Evolutionary conservation across 1,140 invertebrate genomes (phyloP), one percentile per base, ranked within the genome.

Genomic region (Melitaea cinxia): DNA sequence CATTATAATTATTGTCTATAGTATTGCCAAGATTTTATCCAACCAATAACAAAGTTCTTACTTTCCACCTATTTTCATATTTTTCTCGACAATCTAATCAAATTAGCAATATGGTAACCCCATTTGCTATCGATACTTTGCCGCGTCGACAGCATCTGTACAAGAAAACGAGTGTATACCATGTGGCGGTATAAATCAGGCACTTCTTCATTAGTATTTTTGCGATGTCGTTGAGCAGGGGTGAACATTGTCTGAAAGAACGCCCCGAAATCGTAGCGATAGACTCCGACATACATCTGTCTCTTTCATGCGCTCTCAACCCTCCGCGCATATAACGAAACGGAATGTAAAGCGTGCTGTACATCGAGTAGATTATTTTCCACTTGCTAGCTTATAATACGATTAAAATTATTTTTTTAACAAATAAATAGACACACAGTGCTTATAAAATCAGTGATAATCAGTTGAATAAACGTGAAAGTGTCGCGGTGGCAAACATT

Each of bases 401-500:
- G 66, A 68, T 58, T 73, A 70, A 65, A 70, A 52, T 71, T 65
- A 60, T 57, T 57, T 61, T 70, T 73, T 75, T 63, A 62, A 68
- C 72, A 73, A 64, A 55, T 68, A 50, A 66, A 74, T 63, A 52
- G 37, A 3, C 45, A 23, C 33, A 42, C 23, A 65, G 33, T 58
- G 45, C 24, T 17, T 30, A 33, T 33, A 53, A n/a, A 53, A 58
- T 65, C 37, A 49, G 71, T 62, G 64, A 57, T 64, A 61, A 69
- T 63, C 55, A 69, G 63, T 68, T 21, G 61, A 65, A 65, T 73
- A 45, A 57, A 65, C 65, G 75, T 75, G 66, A 75, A 77, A 78
- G 80, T 82, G 77, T 76, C 64, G 68, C 68, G 72, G 71, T 76
- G 67, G 72, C 65, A 69, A 79, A 76, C 71, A 74, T 73, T 76